Evolutionary conservation across 2,888 invertebrate genomes (phyloP).

Genomic region (Heteromyza rotundicornis): DNA sequence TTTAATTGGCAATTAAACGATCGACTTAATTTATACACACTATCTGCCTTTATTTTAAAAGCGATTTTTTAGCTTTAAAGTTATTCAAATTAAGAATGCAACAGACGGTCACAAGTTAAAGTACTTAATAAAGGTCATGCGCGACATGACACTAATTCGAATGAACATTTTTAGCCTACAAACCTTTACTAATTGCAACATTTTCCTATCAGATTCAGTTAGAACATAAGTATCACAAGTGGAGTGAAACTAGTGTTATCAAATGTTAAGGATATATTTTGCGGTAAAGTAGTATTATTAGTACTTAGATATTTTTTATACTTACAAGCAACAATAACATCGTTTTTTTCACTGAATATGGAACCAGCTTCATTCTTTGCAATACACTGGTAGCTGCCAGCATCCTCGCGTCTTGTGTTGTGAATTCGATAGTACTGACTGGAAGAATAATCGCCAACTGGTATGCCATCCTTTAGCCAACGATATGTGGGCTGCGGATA

Average conservation of each 20-base stretch:
- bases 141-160: not conserved
- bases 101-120: not conserved
- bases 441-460: conserved; percentile 80
- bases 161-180: too few species aligned
- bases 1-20: conserved; percentile 27
- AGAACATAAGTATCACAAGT: too few species aligned
- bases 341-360: conserved; percentile 88
- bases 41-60: too few species aligned
- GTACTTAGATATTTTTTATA: too few species aligned
- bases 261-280: too few species aligned
- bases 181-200: too few species aligned
- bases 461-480: conserved; percentile 87
- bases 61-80: too few species aligned
- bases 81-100: conserved; percentile 44
- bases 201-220: too few species aligned
- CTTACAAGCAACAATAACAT: conserved; percentile 92
- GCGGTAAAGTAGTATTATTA: too few species aligned
- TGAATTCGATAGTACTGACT: conserved; percentile 85
- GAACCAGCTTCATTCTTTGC: conserved; percentile 91
- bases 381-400: conserved; percentile 90
- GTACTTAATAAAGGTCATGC: not conserved
- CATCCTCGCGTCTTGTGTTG: conserved; percentile 80
- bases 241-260: too few species aligned
- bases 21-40: too few species aligned
- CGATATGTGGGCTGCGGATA: conserved; percentile 91